Conservation (phyloP, 2,888 invertebrate species). For the Apeira syringaria region DNA sequence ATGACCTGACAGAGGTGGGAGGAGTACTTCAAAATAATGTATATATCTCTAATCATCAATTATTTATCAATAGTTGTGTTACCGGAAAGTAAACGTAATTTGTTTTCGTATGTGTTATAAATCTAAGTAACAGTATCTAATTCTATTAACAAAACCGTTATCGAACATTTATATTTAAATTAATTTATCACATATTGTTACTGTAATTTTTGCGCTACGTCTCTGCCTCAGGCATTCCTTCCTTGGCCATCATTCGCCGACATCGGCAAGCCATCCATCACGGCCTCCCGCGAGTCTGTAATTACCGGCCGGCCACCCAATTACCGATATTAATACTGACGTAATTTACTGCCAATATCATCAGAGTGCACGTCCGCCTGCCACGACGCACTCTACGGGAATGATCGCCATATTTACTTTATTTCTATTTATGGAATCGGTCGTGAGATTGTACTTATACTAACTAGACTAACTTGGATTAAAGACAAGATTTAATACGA, state of each 20-base stretch:
- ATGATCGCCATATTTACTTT: constrained; percentile 33
- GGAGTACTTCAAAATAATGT: too few species aligned
- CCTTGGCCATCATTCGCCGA: constrained; percentile 8
- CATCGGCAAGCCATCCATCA: constrained; percentile 25
- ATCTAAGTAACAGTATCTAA: too few species aligned
- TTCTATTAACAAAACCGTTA: too few species aligned
- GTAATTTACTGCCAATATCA: constrained; percentile 24
- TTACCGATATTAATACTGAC: constrained; percentile 27
- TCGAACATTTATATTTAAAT: too few species aligned
- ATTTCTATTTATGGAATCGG: constrained; percentile 27
- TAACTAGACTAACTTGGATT: too few species aligned
- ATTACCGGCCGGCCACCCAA: constrained; percentile 29
- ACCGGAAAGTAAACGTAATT: too few species aligned
- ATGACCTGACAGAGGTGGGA: too few species aligned
- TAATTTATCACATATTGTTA: too few species aligned
- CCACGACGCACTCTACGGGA: constrained; percentile 17
- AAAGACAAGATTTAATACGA: too few species aligned
- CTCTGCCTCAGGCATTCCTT: background rate
- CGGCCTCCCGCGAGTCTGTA: constrained; percentile 14
- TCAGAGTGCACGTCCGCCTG: constrained; percentile 27
- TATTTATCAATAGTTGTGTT: too few species aligned
- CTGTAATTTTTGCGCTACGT: background rate
- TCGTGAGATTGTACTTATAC: constrained; percentile 13
- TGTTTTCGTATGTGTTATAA: too few species aligned
- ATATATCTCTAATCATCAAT: too few species aligned